These are phyloP conservation scores for Zosterops lateralis DNA, from an alignment of 2,113 vertebrate genomes.

Conservation along the genomic window DNA sequence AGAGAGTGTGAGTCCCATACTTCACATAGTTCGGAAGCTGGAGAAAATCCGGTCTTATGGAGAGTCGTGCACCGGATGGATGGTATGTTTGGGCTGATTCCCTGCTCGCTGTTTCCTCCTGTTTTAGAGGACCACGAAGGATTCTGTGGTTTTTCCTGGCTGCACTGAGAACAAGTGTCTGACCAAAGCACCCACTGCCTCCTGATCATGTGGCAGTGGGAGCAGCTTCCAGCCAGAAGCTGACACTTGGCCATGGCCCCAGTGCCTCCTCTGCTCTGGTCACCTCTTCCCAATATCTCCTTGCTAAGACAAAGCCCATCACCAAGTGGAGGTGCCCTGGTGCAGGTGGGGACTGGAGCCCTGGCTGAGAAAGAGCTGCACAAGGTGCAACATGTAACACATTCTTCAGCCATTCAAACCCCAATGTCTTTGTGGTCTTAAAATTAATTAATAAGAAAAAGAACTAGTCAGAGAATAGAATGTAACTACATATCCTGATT, in stretches of 20 bases:
- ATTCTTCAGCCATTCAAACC: not conserved
- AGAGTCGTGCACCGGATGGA: not conserved
- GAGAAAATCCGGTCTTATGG: not conserved
- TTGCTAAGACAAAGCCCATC: not conserved
- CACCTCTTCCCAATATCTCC: not conserved
- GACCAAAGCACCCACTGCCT: not conserved
- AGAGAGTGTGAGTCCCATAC: rapidly evolving
- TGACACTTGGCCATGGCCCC: not conserved
- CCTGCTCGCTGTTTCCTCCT: rapidly evolving
- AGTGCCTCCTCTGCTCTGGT: not conserved
- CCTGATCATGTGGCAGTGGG: rapidly evolving
- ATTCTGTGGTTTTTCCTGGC: not conserved
- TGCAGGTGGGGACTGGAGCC: not conserved
- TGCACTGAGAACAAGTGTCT: not conserved
- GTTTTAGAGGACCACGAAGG: not conserved
- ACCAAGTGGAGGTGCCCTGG: rapidly evolving
- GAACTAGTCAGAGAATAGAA: not conserved
- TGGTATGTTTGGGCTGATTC: not conserved
- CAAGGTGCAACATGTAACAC: not conserved
- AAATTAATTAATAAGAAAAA: not conserved
- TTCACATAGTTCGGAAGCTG: not conserved
- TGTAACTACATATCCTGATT: not conserved
- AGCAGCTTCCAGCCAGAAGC: not conserved
- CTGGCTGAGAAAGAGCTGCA: not conserved
- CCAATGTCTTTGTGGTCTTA: rapidly evolving